A percentile compares a stretch with the other conserved stretches of the same genome.
phyloP scores from a whole-genome alignment of 2,797 vertebrate genomes.

The Sebastes melanostomus region DNA sequence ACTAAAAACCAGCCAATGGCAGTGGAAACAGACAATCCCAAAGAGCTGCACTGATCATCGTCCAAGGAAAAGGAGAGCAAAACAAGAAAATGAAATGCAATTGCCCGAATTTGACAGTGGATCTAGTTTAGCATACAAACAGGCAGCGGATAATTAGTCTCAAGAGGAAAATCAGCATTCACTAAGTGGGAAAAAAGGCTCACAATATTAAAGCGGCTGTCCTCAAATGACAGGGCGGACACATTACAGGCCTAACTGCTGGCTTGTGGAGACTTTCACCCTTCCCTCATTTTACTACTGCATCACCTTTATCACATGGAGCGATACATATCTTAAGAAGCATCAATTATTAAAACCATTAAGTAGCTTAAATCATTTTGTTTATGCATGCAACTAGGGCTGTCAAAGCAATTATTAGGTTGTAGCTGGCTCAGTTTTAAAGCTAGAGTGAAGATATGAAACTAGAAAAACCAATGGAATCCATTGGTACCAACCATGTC shows the following conservation, averaged over 20 bases:
- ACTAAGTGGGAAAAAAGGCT: conserved; percentile 20
- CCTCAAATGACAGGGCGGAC: conserved; percentile 17
- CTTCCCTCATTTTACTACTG: not conserved
- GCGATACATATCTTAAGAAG: not conserved
- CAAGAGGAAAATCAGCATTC: conserved; percentile 57
- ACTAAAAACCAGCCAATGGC: not conserved
- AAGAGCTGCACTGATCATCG: conserved; percentile 37
- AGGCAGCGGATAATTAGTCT: conserved; percentile 72
- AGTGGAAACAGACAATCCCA: conserved; percentile 21
- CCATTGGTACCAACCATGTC: too few species aligned
- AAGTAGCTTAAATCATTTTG: too few species aligned
- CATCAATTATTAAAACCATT: not conserved
- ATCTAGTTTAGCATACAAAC: conserved; percentile 63
- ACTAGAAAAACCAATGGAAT: too few species aligned
- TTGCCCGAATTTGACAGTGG: conserved; percentile 39
- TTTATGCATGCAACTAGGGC: too few species aligned
- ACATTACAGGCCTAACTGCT: not conserved
- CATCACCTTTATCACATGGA: not conserved
- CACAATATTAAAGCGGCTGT: conserved; percentile 25
- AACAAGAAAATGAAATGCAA: conserved; percentile 38
- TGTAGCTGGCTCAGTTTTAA: too few species aligned
- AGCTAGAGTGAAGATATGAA: too few species aligned
- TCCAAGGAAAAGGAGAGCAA: conserved; percentile 31
- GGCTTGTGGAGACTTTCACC: not conserved
- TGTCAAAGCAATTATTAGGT: too few species aligned